A percentile compares a stretch with the other conserved stretches of the same genome.
These are phyloP conservation scores for Stylophora pistillata DNA, from an alignment of 64 coral and sea anemone genomes.

Conservation along the genomic window DNA sequence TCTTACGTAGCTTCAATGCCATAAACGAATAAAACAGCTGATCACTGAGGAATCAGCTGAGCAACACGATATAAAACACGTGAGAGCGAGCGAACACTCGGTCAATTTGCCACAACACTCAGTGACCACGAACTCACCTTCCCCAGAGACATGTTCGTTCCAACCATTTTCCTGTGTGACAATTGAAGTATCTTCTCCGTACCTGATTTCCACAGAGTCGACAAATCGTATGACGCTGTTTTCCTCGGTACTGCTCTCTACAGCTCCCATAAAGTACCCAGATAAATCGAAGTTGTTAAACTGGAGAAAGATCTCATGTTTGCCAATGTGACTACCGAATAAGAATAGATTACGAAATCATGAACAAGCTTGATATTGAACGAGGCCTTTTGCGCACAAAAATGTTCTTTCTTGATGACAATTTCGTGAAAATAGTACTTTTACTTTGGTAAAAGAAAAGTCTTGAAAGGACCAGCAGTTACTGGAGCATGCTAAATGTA, in stretches of 20 bases:
- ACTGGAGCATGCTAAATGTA: not conserved
- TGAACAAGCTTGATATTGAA: not conserved
- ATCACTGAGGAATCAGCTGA: not conserved
- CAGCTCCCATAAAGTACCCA: conserved; percentile 1
- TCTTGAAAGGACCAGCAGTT: not conserved
- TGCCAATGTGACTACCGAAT: not conserved
- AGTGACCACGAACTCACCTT: not conserved
- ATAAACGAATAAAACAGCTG: too few relatives aligned
- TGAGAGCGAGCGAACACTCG: not conserved
- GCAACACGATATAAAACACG: not conserved
- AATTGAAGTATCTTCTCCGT: not conserved
- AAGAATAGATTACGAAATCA: not conserved
- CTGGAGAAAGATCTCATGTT: conserved; percentile 1
- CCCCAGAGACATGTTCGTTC: not conserved
- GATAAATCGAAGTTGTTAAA: not conserved
- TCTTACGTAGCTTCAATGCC: not conserved
- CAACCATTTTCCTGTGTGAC: not conserved
- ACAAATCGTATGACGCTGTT: conserved; percentile 16
- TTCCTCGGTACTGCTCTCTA: conserved; percentile 8
- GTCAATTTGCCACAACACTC: too few relatives aligned
- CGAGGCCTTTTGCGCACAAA: too few relatives aligned
- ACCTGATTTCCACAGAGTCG: conserved; percentile 14
- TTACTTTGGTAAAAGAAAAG: not conserved
- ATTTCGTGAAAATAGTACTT: not conserved
- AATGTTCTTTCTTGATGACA: not conserved